Evolutionary conservation across 2,797 vertebrate genomes (phyloP).

Genomic region (Gallinago solitaria): DNA sequence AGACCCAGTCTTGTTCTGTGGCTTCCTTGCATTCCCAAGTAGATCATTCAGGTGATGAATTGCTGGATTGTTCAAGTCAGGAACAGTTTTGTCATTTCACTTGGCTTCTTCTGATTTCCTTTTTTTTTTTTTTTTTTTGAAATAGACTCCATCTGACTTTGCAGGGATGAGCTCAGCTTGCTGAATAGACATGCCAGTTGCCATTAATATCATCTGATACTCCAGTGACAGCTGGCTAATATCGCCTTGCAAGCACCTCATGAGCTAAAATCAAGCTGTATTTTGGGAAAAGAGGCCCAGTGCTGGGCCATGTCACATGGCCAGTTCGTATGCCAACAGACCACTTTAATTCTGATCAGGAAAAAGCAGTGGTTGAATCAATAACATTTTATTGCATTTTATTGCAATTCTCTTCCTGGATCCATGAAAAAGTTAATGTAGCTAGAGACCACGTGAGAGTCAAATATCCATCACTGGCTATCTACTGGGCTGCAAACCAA

Average conservation of each 20-base stretch:
- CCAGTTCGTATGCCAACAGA: fast-evolving
- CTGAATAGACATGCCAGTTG: slow-evolving; percentile 20
- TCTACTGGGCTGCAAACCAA: not conserved
- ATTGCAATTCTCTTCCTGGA: not conserved
- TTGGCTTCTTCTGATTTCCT: not conserved
- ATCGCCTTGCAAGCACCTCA: not conserved
- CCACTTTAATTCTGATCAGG: not conserved
- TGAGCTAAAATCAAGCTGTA: not conserved
- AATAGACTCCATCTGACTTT: not conserved
- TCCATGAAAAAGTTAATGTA: not conserved
- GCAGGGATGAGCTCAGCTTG: not conserved
- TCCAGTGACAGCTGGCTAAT: slow-evolving; percentile 42
- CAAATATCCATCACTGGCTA: not conserved
- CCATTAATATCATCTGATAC: slow-evolving; percentile 33
- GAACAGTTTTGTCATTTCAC: not conserved
- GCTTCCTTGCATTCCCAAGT: not conserved
- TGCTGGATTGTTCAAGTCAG: not conserved
- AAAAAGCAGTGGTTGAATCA: not conserved
- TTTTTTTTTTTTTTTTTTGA: not conserved
- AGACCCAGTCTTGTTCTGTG: not conserved
- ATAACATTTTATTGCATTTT: not conserved
- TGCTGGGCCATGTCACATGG: fast-evolving
- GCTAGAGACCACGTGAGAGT: not conserved
- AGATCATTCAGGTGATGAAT: not conserved
- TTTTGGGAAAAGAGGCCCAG: not conserved